phyloP scores from a whole-genome alignment of 2,113 vertebrate genomes.

The Larimichthys crocea region DNA sequence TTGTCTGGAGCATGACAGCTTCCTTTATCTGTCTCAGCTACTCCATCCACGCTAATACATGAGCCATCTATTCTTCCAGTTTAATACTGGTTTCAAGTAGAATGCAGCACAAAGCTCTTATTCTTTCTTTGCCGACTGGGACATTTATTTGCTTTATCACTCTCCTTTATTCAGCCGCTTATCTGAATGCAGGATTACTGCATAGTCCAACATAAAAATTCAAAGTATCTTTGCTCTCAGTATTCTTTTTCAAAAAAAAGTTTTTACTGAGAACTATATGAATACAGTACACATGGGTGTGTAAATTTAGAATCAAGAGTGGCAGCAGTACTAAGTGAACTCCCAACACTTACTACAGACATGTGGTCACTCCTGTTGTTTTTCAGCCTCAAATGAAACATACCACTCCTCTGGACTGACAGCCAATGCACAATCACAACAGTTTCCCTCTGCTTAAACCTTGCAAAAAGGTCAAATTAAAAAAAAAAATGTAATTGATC shows the following conservation, averaged over 20 bases:
- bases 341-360: not conserved
- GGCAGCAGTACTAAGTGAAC: not conserved
- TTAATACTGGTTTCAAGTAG: not conserved
- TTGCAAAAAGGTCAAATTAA: no score
- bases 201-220: not conserved
- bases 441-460: not conserved
- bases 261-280: not conserved
- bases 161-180: not conserved
- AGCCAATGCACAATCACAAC: not conserved
- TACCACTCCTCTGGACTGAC: not conserved
- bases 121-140: not conserved
- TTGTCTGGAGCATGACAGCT: not conserved
- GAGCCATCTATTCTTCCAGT: not conserved
- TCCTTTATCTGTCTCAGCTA: not conserved
- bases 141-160: not conserved
- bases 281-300: not conserved
- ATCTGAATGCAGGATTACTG: not conserved
- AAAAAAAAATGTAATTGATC: not conserved
- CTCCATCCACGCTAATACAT: not conserved
- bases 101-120: not conserved
- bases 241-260: not conserved
- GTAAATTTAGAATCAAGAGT: not conserved
- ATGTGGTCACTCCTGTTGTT: not conserved
- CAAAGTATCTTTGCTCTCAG: no score
- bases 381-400: conserved; percentile 1